Evolutionary conservation across 2,888 invertebrate genomes (phyloP), one percentile per base, ranked within the genome.

Genomic region (Litoditis marina): DNA sequence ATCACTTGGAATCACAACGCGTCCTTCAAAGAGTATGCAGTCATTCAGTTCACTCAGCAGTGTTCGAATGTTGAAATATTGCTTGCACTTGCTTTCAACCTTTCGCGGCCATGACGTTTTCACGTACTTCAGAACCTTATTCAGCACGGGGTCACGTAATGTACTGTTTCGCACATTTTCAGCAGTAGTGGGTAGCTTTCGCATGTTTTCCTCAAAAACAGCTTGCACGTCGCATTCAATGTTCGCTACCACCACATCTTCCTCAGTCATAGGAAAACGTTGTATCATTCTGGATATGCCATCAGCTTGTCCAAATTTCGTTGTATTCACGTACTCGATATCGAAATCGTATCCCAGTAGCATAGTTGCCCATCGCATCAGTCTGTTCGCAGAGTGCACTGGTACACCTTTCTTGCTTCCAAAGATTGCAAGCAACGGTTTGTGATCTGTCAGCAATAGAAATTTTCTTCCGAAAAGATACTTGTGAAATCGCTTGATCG

Each of bases 391-490:
- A 8, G 80, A 70, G 54, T 77, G 63, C 8, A 75, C 60, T 19
- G 79, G 79, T 13, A 82, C 61, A 6, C 65, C 70, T 25, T 60
- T 66, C 57, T 73, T 70, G 16, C 56, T 54, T 6, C 73, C 73
- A 30, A 74, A 76, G 25, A 76, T 69, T 0, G 63, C n/a, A 0
- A 74, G 82, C 5, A 86, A 66, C 0, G 85, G 84, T 60, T 68
- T 56, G 47, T 76, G 76, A 52, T 76, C 76, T 8, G 76, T 76
- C 25, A 51, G 57, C 5, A 76, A 67, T 1, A 82, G 82, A 67
- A 86, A 86, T 16, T 78, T 70, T 16, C 81, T 69, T 3, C 84
- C 85, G 64, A 73, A 83, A 0, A 85, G 46, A 66, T 83, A 85
- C 28, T 82, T 73, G 56, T 84, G 82, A 72, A 85, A 85, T 69